Base-by-base conservation (phyloP, 2,113 vertebrate genomes). In the Meleagris gallopavo region DNA sequence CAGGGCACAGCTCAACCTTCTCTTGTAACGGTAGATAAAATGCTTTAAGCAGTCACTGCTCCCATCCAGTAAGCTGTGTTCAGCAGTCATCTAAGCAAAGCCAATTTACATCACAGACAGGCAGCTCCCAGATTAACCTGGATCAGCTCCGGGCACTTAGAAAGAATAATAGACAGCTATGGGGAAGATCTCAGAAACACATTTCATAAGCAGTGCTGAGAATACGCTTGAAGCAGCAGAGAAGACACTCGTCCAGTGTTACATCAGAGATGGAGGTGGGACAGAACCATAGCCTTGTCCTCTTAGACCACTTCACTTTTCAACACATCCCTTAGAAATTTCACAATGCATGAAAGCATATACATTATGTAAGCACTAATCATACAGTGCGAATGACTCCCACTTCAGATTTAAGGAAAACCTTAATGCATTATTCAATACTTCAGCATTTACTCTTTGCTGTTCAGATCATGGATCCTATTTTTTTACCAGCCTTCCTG, bases 71-170 rank as follows among this genome's bases (percentile, higher is more conserved):
- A 38, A 78, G 41, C 36, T 5, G 3, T 1, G 1, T 34, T 25
- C 67, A 52, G 58, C 86, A 77, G 72, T 58, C 79, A 29, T 36
- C 83, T 36, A 48, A 83, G 27, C 7, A 32, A 80, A 90, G 86
- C 69, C 83, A 80, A 77, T 90, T 90, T 62, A 43, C 69, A 58
- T 13, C n/a, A 64, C 60, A 66, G 86, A 86, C 48, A 48, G 75
- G 86, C 75, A 90, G 83, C 69, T 92, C 65, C 55, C 73, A 89
- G 81, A 89, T 93, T 90, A 95, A 92, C 61, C 89, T 74, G 73
- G 86, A 74, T 86, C 77, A 89, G 65, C 73, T 34, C 80, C 0
- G 11, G 36, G 32, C 57, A 57, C 83, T 55, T 70, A 77, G 48
- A 32, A 79, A 50, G 41, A 79, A 66, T 36, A 78, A 48, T 18